A percentile compares a stretch with the other conserved stretches of the same genome.
Evolutionary conservation across 2,888 invertebrate species (phyloP).

Genomic region (Tillus elongatus): DNA sequence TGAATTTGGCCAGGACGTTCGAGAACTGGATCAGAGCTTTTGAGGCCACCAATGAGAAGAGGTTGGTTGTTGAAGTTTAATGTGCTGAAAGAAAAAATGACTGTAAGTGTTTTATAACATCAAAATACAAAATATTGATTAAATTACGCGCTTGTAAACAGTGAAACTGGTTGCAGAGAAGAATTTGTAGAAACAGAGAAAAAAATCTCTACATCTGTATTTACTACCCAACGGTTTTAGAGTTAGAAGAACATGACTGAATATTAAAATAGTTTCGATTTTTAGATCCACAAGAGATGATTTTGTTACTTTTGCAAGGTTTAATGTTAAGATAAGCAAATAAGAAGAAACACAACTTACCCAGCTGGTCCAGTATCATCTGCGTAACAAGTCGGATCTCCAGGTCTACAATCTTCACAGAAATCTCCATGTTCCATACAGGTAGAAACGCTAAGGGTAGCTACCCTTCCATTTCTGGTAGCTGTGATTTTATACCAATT

Average conservation of each 20-base stretch:
- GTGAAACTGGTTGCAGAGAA: too few species aligned
- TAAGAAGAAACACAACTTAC: constrained; percentile 46
- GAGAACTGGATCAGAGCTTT: constrained; percentile 74
- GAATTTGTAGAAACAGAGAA: too few species aligned
- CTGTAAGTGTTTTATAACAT: too few species aligned
- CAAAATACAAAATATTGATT: too few species aligned
- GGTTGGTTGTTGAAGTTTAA: constrained; percentile 86
- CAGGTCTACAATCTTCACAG: constrained; percentile 78
- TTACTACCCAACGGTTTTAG: too few species aligned
- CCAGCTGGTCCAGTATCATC: constrained; percentile 82
- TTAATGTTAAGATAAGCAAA: too few species aligned
- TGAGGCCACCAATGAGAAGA: constrained; percentile 75
- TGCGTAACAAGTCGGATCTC: constrained; percentile 71
- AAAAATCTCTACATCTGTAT: too few species aligned
- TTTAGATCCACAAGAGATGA: too few species aligned
- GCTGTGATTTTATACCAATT: constrained; percentile 88
- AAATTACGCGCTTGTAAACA: too few species aligned
- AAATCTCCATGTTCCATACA: constrained; percentile 81
- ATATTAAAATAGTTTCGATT: too few species aligned
- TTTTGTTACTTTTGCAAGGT: too few species aligned
- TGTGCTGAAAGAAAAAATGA: constrained; percentile 58
- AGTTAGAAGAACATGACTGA: too few species aligned
- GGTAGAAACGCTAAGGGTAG: constrained; percentile 70
- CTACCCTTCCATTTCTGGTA: constrained; percentile 79
- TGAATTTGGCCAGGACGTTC: constrained; percentile 85